phyloP scores from a whole-genome alignment of 1,140 invertebrate species.

The Drosophila leontia region DNA sequence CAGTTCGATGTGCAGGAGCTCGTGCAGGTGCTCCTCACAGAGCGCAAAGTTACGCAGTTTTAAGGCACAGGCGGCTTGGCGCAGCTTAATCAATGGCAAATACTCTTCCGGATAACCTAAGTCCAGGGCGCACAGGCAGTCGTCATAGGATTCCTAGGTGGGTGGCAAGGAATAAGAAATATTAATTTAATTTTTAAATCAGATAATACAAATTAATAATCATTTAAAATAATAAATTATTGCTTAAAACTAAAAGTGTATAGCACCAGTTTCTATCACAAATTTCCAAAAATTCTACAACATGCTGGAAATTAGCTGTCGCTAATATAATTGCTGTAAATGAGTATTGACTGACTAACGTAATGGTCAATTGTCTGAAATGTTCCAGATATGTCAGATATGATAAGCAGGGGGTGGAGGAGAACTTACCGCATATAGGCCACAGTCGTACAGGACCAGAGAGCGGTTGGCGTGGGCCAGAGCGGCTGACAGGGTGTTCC shows the following conservation, averaged over 20 bases:
- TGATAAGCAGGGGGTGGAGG: not conserved
- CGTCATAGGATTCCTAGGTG: slow-evolving; percentile 66
- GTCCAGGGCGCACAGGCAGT: slow-evolving; percentile 69
- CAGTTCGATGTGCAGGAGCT: slow-evolving; percentile 72
- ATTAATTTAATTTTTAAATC: too few relatives aligned
- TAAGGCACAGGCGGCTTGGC: slow-evolving; percentile 79
- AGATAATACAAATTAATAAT: too few relatives aligned
- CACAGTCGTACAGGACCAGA: slow-evolving; percentile 64
- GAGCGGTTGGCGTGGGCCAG: slow-evolving; percentile 72
- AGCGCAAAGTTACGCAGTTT: slow-evolving; percentile 72
- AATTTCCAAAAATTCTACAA: not conserved
- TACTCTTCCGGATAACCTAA: slow-evolving; percentile 72
- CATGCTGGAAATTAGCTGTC: slow-evolving; percentile 7
- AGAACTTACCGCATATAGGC: slow-evolving; percentile 63
- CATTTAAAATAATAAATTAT: too few relatives aligned
- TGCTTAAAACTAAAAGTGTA: not conserved
- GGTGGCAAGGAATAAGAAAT: not conserved
- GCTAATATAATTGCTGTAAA: slow-evolving; percentile 16
- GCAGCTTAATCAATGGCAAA: slow-evolving; percentile 70
- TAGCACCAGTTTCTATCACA: too few relatives aligned
- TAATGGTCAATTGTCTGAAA: slow-evolving; percentile 3
- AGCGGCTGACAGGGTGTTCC: slow-evolving; percentile 62
- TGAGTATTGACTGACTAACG: slow-evolving; percentile 6
- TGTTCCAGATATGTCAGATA: slow-evolving; percentile 14
- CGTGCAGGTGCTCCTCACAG: slow-evolving; percentile 70